Evolutionary conservation across 2,888 invertebrate species (phyloP).

Genomic region (Ashinkailepas kermadecensis): DNA sequence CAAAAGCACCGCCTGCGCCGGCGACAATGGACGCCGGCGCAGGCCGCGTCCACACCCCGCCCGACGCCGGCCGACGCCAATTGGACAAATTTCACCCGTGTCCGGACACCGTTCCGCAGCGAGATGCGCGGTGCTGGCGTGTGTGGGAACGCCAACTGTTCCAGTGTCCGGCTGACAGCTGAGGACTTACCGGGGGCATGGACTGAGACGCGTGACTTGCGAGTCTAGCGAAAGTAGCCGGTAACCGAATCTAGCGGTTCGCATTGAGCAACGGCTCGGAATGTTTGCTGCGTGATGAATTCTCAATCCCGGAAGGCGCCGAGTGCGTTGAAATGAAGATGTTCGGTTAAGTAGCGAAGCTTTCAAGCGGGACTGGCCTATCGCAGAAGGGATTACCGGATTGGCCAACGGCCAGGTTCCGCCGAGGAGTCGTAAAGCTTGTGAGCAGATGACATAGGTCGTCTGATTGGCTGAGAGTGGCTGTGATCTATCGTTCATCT

Average conservation of each 20-base stretch:
- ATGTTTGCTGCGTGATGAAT: no score
- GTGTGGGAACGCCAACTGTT: no score
- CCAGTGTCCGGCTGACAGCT: no score
- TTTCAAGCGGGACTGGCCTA: no score
- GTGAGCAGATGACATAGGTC: not conserved
- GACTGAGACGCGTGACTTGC: not conserved
- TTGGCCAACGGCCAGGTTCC: no score
- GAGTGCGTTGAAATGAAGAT: no score
- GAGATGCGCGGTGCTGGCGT: no score
- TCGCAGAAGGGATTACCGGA: no score
- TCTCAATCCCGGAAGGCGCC: no score
- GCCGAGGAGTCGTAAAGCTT: no score
- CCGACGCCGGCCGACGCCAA: not conserved
- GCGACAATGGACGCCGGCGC: not conserved
- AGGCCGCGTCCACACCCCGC: not conserved
- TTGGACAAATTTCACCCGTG: slow-evolving; percentile 8
- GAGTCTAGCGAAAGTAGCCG: not conserved
- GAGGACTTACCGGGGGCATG: not conserved
- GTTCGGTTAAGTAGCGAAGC: no score
- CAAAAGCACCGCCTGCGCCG: not conserved
- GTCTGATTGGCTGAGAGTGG: not conserved
- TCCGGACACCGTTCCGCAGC: not conserved
- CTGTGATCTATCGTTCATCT: not conserved
- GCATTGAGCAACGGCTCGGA: not conserved
- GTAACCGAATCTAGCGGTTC: not conserved